Percentiles rank a stretch among this genome's conserved stretches.
These are phyloP conservation scores for Anthopleura xanthogrammica DNA, from an alignment of 92 coral and sea anemone genomes.

Conservation along the genomic window DNA sequence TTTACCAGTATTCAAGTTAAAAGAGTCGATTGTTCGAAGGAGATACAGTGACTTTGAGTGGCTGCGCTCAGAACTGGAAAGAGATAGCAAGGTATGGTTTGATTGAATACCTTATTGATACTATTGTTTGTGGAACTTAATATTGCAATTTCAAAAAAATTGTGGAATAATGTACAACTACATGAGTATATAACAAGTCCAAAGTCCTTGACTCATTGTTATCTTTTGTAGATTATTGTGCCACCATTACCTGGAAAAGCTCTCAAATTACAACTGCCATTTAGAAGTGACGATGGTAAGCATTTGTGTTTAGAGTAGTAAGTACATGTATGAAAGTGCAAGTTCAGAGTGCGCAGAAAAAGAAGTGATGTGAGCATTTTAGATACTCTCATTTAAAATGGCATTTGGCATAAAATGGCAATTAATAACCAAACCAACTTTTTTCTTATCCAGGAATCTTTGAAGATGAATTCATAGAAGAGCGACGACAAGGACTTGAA, in stretches of 20 bases:
- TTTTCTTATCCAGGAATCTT: slow-evolving; percentile 60
- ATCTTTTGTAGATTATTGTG: slow-evolving; percentile 78
- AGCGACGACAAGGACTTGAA: slow-evolving; percentile 92
- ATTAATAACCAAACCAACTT: too few relatives aligned
- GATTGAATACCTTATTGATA: too few relatives aligned
- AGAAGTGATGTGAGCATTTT: background rate
- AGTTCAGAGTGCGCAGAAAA: too few relatives aligned
- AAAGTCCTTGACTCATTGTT: background rate
- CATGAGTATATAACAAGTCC: too few relatives aligned
- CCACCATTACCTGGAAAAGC: slow-evolving; percentile 99
- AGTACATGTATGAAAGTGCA: too few relatives aligned
- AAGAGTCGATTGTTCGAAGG: slow-evolving; percentile 88
- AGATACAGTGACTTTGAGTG: slow-evolving; percentile 99
- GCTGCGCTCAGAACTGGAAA: slow-evolving; percentile 86
- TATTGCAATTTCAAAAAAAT: too few relatives aligned
- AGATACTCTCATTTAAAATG: background rate
- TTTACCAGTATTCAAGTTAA: slow-evolving; percentile 89
- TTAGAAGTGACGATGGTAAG: slow-evolving; percentile 98
- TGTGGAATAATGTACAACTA: too few relatives aligned
- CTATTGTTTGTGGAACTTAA: too few relatives aligned
- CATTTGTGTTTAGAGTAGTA: background rate
- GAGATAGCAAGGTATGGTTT: slow-evolving; percentile 86
- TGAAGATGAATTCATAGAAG: slow-evolving; percentile 98
- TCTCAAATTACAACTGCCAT: slow-evolving; percentile 83
- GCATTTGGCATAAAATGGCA: too few relatives aligned